Evolutionary conservation across 1,140 invertebrate genomes (phyloP).

Genomic region (Manduca sexta): DNA sequence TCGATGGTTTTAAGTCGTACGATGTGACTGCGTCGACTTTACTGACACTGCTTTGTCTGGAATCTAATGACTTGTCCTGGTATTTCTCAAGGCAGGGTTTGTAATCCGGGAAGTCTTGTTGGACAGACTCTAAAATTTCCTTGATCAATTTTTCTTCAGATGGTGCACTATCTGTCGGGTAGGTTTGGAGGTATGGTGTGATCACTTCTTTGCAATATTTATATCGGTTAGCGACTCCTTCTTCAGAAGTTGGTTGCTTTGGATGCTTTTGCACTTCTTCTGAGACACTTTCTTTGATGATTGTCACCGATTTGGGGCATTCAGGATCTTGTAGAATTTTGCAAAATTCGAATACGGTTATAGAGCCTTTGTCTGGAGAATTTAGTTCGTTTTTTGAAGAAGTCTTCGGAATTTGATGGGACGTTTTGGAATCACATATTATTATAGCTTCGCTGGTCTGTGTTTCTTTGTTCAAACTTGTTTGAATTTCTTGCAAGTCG

Average conservation of each 20-base stretch:
- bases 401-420: not conserved
- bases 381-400: slow-evolving; percentile 7
- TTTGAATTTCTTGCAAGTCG: slow-evolving; percentile 9
- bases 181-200: slow-evolving; percentile 25
- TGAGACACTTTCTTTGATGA: slow-evolving; percentile 28
- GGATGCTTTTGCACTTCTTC: slow-evolving; percentile 20
- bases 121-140: slow-evolving; percentile 12
- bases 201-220: slow-evolving; percentile 38
- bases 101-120: slow-evolving; percentile 23
- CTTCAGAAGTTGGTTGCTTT: not conserved
- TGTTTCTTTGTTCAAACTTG: slow-evolving; percentile 27
- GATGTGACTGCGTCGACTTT: slow-evolving; percentile 3
- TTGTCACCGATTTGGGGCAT: slow-evolving; percentile 15
- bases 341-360: slow-evolving; percentile 25
- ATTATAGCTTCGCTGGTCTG: slow-evolving; percentile 23
- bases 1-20: not conserved
- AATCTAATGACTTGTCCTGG: slow-evolving; percentile 4
- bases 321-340: slow-evolving; percentile 29
- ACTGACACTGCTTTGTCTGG: not conserved
- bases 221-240: slow-evolving; percentile 17
- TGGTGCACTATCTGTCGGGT: slow-evolving; percentile 16
- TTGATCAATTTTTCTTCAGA: slow-evolving; percentile 18
- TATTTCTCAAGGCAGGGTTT: slow-evolving; percentile 18
- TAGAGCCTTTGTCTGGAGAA: slow-evolving; percentile 11
- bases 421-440: slow-evolving; percentile 11